These are phyloP conservation scores for Lasioglossum vierecki DNA, from an alignment of 2,888 invertebrate species.

Conservation along the genomic window DNA sequence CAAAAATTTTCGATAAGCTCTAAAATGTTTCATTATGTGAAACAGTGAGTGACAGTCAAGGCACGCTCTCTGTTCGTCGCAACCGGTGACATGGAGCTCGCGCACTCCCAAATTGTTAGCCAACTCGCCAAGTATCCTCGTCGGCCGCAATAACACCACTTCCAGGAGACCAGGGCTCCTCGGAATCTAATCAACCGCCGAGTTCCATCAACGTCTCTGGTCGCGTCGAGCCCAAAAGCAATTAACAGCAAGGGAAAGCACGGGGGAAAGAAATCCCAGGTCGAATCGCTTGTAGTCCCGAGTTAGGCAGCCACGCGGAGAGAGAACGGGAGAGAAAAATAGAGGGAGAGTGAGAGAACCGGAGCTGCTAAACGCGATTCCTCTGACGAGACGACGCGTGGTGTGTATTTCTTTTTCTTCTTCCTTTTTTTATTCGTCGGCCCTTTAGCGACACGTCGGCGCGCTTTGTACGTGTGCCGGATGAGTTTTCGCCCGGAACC, in stretches of 20 bases:
- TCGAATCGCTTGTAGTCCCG: constrained; percentile 8
- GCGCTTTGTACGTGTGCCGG: constrained; percentile 46
- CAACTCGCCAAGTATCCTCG: neutral
- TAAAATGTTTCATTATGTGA: neutral
- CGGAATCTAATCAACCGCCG: constrained; percentile 18
- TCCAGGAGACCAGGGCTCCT: neutral
- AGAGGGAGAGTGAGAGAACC: neutral
- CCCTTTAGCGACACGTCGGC: constrained; percentile 35
- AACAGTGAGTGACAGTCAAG: neutral
- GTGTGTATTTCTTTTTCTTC: constrained; percentile 7
- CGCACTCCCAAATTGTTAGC: neutral
- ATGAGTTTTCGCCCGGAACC: constrained; percentile 48
- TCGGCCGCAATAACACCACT: neutral
- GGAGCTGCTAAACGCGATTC: constrained; percentile 1
- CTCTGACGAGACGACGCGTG: neutral
- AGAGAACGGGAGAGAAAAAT: neutral
- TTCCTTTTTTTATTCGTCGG: constrained; percentile 20
- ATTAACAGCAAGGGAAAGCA: constrained; percentile 18
- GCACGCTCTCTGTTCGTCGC: neutral
- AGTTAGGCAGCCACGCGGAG: neutral
- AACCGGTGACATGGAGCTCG: neutral
- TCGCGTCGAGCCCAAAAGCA: constrained; percentile 14
- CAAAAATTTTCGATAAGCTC: neutral
- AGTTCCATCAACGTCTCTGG: constrained; percentile 5
- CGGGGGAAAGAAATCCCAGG: constrained; percentile 17